Evolutionary conservation across 2,888 invertebrate genomes (phyloP), one percentile per base, ranked within the genome.

Genomic region (Synanthedon vespiformis): DNA sequence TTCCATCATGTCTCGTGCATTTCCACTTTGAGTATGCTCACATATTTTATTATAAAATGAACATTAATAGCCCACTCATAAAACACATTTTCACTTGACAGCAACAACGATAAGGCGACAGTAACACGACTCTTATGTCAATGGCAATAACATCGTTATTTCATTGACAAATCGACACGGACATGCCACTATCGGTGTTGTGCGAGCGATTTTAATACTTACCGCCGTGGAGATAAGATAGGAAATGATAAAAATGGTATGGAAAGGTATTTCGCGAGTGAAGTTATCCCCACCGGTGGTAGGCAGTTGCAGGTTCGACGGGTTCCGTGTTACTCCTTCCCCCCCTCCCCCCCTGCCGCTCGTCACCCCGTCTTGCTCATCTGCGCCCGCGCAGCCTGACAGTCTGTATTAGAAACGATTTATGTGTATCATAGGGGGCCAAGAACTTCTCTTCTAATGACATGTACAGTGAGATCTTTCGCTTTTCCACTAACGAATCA

Each of bases 291-390:
- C 44, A 44, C 44, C 13, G 5, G 68, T 68, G 62, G 67, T 22
- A 63, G 73, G 72, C 67, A 70, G 72, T 65, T 74, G 79, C 82
- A 80, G 77, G 84, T 83, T 72, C 72, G 82, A 83, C 85, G 69
- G 85, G 85, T 82, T 85, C 85, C 78, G 85, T 85, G 84, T 85
- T 85, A 85, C 85, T 61, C 84, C 16, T 13, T 4, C 49, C 34
- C 50, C 60, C 53, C 57, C 61, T 56, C 61, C 63, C 68, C 66
- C 65, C 16, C 67, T 61, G 56, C 57, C 61, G 54, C 62, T 61
- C 63, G 53, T 58, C 50, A 52, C 53, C 51, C 52, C 54, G 53
- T 61, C 67, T 48, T 57, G 57, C 57, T 64, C 60, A 61, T 65
- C 78, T 75, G 74, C 72, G 67, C 65, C 58, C 57, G 68, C 71